Base-by-base conservation (phyloP, 1,140 invertebrate species). In the Rhyacophila brunnea region DNA sequence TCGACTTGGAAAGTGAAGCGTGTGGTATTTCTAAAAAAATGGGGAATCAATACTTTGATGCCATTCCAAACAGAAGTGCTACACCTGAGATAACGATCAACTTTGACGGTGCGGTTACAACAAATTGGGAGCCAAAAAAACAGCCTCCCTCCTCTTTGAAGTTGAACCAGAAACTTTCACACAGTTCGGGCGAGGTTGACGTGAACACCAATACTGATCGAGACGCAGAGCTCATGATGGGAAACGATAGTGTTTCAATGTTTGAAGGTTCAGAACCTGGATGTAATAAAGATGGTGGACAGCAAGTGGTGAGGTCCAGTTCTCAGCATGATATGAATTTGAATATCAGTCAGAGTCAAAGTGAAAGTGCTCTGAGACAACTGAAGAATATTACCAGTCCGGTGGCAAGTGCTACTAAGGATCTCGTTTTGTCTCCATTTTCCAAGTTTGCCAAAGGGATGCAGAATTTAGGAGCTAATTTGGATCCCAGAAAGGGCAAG, bases 391-490 rank as follows among this genome's bases (percentile, higher is more conserved):
- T 87, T 0, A 81, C 87, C 0, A 89, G 85, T 75, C 86, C 87
- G 0, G 82, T 87, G 1, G 78, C 83, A 1, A 79, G 73, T 32
- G 83, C 82, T 11, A 84, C 86, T 1, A 87, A 84, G 66, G 86
- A 88, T 66, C 71, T 84, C 67, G 84, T 89, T n/a, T 68, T 89
- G 17, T 87, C 86, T 1, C 89, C 90, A 0, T 81, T 93, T 7
- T 87, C 87, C 0, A 92, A 91, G 68, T 76, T 93, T 14, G 91
- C 91, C 1, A 91, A 90, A 72, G 90, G 91, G 0, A 85, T 94
- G 57, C 91, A 93, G 70, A 89, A 82, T 64, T 78, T 93, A 49
- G 89, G 91, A 0, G 84, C 89, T 1, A 93, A 93, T 78, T 81
- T 91, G 56, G 91, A 92, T 75, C 90, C 89, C 0, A 81, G 90